Conservation (phyloP, 30 jellyfish, hydroid and myxozoan species). For the Sanderia malayensis region DNA sequence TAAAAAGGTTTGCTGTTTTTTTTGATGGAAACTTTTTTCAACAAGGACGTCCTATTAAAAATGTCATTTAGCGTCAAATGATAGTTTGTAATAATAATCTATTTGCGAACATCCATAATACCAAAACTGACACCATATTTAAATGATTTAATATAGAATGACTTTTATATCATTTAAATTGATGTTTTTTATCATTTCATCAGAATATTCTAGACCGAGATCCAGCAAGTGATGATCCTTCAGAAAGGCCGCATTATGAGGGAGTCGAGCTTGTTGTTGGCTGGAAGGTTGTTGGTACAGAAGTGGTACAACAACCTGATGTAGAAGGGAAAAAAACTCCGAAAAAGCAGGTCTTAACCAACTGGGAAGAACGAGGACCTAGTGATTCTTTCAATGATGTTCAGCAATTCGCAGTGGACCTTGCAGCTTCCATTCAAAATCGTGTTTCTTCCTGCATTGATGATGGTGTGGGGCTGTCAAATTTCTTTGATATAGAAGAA, state of each 20-base stretch:
- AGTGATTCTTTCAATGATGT: conserved; percentile 1
- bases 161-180: background rate
- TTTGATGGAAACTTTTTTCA: background rate
- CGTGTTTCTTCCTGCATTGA: background rate
- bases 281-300: background rate
- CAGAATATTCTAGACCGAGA: background rate
- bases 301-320: background rate
- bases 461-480: background rate
- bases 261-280: background rate
- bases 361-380: conserved; percentile 14
- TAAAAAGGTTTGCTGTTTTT: conserved; percentile 11
- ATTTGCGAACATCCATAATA: background rate
- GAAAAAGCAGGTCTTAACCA: conserved; percentile 14
- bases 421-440: background rate
- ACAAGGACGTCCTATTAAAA: background rate
- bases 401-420: background rate
- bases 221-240: background rate
- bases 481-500: background rate
- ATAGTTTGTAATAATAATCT: background rate
- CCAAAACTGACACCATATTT: background rate
- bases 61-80: background rate
- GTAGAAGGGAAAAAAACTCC: background rate
- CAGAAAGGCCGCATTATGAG: background rate
- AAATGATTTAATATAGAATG: too few species aligned
- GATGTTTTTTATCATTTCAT: background rate